Evolutionary conservation across 2,797 vertebrate genomes (phyloP), one percentile per base, ranked within the genome.

Genomic region (Lates japonicus): DNA sequence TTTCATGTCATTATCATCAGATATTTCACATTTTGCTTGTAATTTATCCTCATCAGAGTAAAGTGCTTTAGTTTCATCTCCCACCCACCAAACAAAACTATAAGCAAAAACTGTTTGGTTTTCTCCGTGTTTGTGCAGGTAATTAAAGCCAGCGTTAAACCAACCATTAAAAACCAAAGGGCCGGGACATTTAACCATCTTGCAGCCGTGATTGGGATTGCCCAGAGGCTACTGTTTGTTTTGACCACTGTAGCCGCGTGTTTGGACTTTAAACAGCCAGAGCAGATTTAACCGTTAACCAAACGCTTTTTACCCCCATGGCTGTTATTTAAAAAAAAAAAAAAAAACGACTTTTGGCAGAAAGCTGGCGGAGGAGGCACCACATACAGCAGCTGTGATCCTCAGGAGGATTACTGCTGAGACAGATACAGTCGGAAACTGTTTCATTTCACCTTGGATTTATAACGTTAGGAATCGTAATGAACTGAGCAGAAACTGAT

Each of bases 231-330:
- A 3, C 51, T 88, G 88, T 93, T 94, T 94, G 91, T 94, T 94
- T 88, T 93, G 82, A 81, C 88, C 87, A 89, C 87, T 81, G 74
- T 29, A 75, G 52, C 69, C 55, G 7, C 49, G 71, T 94, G 93
- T 95, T 95, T 95, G 70, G 59, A 94, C 87, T 79, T 39, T 17
- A 91, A 95, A 96, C 89, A 88, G 42, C n/a, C 49, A 42, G 86
- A 87, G 87, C 80, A 78, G 83, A 87, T 87, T 90, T 81, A 80
- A 88, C 89, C 82, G 89, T 93, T 87, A 86, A 90, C 86, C 59
- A 87, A 81, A 85, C 74, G 78, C 60, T 51, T 84, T 49, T 62
- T 20, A 80, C 91, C 88, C 86, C 66, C 78, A 84, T 88, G 65
- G 58, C 81, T 85, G 74, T 78, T 83, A 39, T 76, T 80, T 19